Percentiles rank a stretch among this genome's conserved stretches.
phyloP scores from a whole-genome alignment of 2,113 vertebrate species.

The Xyrauchen texanus region DNA sequence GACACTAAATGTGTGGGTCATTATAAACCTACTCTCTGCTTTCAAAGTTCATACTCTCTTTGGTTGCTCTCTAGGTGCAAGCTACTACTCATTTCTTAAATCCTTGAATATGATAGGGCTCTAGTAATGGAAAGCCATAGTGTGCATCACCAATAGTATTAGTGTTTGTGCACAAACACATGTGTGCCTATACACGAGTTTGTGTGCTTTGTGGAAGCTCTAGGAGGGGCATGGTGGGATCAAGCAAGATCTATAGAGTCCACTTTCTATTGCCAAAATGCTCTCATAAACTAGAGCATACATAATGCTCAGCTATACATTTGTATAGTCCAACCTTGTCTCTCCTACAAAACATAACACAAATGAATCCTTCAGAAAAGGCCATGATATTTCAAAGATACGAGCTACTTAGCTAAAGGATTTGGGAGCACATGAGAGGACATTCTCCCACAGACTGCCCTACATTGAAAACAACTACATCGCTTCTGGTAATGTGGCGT shows the following conservation, averaged over 20 bases:
- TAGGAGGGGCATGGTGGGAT: slow-evolving; percentile 9
- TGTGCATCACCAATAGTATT: background rate
- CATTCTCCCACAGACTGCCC: background rate
- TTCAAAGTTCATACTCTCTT: slow-evolving; percentile 31
- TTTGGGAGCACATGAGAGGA: background rate
- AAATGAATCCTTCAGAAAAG: slow-evolving; percentile 19
- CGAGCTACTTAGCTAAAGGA: background rate
- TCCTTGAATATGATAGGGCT: background rate
- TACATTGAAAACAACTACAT: background rate
- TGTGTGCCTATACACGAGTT: background rate
- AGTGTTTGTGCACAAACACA: background rate
- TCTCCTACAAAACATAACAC: background rate
- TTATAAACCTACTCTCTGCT: slow-evolving; percentile 9
- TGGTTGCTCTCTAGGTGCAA: slow-evolving; percentile 46
- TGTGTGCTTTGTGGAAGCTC: background rate
- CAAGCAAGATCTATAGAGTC: background rate
- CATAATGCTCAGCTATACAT: slow-evolving; percentile 1
- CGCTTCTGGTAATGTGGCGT: slow-evolving; percentile 21
- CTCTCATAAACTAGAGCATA: slow-evolving; percentile 30
- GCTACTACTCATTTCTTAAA: background rate
- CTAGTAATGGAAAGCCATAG: background rate
- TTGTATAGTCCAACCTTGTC: background rate
- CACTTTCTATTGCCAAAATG: slow-evolving; percentile 10
- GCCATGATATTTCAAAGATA: background rate
- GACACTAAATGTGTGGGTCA: background rate